These are phyloP conservation scores for Ligdia adustata DNA, from an alignment of 2,888 invertebrate species.

Conservation along the genomic window DNA sequence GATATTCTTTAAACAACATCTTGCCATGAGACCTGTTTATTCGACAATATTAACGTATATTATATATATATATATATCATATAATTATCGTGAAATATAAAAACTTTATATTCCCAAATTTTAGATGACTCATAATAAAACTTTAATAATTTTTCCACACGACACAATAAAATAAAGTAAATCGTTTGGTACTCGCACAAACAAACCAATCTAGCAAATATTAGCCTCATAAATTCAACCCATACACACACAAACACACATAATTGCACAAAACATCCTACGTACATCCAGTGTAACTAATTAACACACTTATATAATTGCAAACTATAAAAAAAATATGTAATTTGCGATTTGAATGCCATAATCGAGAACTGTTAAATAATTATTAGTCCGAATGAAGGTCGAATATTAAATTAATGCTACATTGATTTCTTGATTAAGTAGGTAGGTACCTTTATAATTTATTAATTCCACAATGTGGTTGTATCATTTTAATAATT, in stretches of 20 bases:
- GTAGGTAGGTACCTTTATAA: conserved; percentile 31
- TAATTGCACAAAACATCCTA: conserved; percentile 40
- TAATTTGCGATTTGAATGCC: conserved; percentile 65
- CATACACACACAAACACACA: conserved; percentile 15
- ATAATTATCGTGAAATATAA: no score
- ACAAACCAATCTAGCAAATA: conserved; percentile 32
- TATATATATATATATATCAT: no score
- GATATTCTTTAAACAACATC: no score
- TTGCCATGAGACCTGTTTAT: no score
- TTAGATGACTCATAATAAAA: no score
- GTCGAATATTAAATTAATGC: conserved; percentile 49
- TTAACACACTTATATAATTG: conserved; percentile 54
- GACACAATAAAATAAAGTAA: conserved; percentile 23
- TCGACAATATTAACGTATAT: no score
- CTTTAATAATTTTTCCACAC: conserved; percentile 9
- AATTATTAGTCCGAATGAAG: conserved; percentile 56
- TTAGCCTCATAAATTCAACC: conserved; percentile 26
- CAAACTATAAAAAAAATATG: conserved; percentile 54
- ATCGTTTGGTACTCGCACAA: conserved; percentile 24
- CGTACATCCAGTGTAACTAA: conserved; percentile 36
- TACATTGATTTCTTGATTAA: conserved; percentile 57
- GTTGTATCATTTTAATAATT: conserved; percentile 41
- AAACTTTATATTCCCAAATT: no score
- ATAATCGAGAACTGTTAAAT: conserved; percentile 69
- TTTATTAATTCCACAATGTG: conserved; percentile 43